Percentiles rank a stretch among this genome's conserved stretches.
Conservation (phyloP, 2,113 vertebrate genomes). For the Melanostigma gelatinosum region DNA sequence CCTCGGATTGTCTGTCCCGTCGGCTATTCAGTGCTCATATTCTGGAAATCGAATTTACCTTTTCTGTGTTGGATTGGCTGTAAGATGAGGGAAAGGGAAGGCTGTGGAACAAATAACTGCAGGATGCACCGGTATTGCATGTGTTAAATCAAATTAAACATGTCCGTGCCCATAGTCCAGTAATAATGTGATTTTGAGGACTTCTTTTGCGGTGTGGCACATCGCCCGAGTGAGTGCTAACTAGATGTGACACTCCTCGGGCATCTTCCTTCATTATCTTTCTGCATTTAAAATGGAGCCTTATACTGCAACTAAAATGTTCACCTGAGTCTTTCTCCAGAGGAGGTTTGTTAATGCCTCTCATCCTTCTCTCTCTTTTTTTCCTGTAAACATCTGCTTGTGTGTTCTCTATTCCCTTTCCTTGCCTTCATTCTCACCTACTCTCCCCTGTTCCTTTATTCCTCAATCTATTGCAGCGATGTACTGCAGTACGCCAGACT, state of each 20-base stretch:
- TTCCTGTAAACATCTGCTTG: slow-evolving; percentile 7
- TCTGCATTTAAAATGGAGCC: slow-evolving; percentile 48
- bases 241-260: slow-evolving; percentile 54
- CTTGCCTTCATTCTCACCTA: slow-evolving; percentile 22
- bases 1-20: slow-evolving; percentile 27
- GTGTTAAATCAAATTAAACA: slow-evolving; percentile 61
- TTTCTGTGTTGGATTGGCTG: slow-evolving; percentile 37
- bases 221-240: slow-evolving; percentile 40
- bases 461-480: slow-evolving; percentile 81
- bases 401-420: not conserved
- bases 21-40: slow-evolving; percentile 31
- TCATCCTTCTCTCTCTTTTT: slow-evolving; percentile 13
- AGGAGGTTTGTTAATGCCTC: slow-evolving; percentile 37
- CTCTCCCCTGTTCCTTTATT: slow-evolving; percentile 16
- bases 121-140: slow-evolving; percentile 36
- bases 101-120: slow-evolving; percentile 48
- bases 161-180: slow-evolving; percentile 48
- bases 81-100: slow-evolving; percentile 32
- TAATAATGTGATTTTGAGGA: slow-evolving; percentile 58
- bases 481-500: slow-evolving; percentile 97
- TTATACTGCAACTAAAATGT: slow-evolving; percentile 41
- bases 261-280: slow-evolving; percentile 59
- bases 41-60: slow-evolving; percentile 49
- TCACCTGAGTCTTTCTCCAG: slow-evolving; percentile 42
- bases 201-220: slow-evolving; percentile 49